phyloP scores from a whole-genome alignment of 2,797 vertebrate genomes.

The Onychomys arenicola region DNA sequence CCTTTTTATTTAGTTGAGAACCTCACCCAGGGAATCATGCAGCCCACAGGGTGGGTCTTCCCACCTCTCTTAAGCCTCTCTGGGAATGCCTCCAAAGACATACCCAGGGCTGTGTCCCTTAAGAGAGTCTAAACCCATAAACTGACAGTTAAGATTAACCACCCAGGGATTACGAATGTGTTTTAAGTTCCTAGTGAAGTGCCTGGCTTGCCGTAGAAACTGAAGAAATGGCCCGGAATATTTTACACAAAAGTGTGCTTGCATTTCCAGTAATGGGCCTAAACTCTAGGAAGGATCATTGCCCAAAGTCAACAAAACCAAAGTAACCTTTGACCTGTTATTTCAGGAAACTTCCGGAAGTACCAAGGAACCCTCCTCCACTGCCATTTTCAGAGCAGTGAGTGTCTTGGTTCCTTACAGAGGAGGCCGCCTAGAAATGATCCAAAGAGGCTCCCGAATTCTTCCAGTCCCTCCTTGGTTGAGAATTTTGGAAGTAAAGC shows the following conservation, averaged over 20 bases:
- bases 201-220: not conserved
- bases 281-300: not conserved
- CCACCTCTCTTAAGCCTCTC: not conserved
- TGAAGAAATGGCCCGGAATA: not conserved
- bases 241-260: not conserved
- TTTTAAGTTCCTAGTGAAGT: not conserved
- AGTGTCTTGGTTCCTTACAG: not conserved
- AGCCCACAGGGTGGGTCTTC: not conserved
- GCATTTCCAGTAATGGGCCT: accelerated
- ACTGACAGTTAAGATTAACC: not conserved
- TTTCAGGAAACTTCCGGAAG: not conserved
- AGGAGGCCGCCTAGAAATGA: not conserved
- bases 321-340: not conserved
- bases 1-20: not conserved
- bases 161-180: not conserved
- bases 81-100: not conserved
- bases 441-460: not conserved
- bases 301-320: not conserved
- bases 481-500: not conserved
- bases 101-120: not conserved
- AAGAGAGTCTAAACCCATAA: not conserved
- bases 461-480: not conserved
- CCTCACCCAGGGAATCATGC: not conserved
- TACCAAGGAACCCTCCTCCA: not conserved
- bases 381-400: not conserved